Base-by-base conservation (phyloP, 1,140 invertebrate species). In the Spodoptera litura region DNA sequence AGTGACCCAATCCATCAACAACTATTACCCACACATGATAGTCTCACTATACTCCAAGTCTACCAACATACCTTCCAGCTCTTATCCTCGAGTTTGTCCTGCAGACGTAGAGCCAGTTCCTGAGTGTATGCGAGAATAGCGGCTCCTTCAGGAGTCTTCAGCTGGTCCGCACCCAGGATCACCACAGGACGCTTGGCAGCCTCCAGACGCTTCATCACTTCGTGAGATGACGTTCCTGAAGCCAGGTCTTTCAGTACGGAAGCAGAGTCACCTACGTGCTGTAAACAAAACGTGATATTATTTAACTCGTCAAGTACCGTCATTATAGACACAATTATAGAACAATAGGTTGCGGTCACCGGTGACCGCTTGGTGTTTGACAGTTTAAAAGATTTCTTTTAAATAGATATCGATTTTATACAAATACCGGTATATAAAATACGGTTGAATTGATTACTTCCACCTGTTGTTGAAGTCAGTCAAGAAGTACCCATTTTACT, bases 171-270 rank as follows among this genome's bases (percentile, higher is more conserved):
- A 6, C 99, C 99, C 44, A 99, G 95, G 71, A 99, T 97, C 66
- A 99, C 97, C 79, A 99, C 96, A 49, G 92, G 99, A 66, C 97
- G 97, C 89, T 99, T 98, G 25, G 99, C 98, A 44, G 94, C 89
- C 85, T 96, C 95, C 72, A 99, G 91, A 81, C 95, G 96, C 89
- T 97, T 96, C 73, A 95, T 95, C 83, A 99, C 98, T 59, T 96
- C 95, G 95, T 99, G 98, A 9, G 95, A 96, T 12, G 97, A 98
- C 70, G 92, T 95, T 55, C 96, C 96, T 0, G 83, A 85, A 0
- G 92, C 93, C 13, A 99, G 94, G 53, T 98, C 95, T 80, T 97
- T 95, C 10, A 99, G 95, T 55, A 97, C 89, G 56, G 95, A 95
- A 4, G 97, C 93, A 55, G 96, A 96, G 78, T 98, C 96, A 52